Evolutionary conservation across 2,113 vertebrate genomes (phyloP).

Genomic region (Forbesichthys papilliferus): DNA sequence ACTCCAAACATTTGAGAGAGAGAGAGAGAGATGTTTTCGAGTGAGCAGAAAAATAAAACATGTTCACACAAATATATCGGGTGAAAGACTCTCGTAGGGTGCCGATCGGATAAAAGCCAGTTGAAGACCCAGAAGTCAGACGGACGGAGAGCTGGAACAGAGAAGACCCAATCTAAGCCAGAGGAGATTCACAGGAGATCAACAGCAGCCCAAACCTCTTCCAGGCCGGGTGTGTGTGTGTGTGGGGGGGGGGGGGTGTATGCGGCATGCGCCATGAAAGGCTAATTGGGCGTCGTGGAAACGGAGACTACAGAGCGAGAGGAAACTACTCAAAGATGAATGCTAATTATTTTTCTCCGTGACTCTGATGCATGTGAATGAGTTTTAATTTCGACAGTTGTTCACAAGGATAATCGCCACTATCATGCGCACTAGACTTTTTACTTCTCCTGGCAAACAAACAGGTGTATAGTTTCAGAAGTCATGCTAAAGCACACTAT

Average conservation of each 20-base stretch:
- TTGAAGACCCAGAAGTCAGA: conserved; percentile 6
- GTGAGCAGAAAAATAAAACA: conserved; percentile 16
- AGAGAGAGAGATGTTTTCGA: conserved; percentile 23
- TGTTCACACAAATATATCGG: conserved; percentile 1
- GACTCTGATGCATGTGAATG: conserved; percentile 69
- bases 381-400: conserved; percentile 71
- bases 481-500: no score
- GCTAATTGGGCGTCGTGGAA: conserved; percentile 42
- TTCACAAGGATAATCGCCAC: conserved; percentile 37
- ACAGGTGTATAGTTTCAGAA: no score
- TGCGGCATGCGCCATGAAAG: conserved; percentile 43
- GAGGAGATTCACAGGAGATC: conserved; percentile 35
- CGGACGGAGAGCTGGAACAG: conserved; percentile 22
- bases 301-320: background rate
- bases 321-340: conserved; percentile 55
- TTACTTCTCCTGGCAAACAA: conserved; percentile 1
- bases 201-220: conserved; percentile 43
- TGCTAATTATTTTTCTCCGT: conserved; percentile 77
- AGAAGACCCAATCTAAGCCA: conserved; percentile 34
- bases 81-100: conserved; percentile 1
- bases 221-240: conserved; percentile 43
- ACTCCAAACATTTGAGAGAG: conserved; percentile 28
- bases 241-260: conserved; percentile 39
- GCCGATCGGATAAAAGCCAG: conserved; percentile 1
- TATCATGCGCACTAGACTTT: no score